Evolutionary conservation across 2,888 invertebrate genomes (phyloP).

Genomic region (Trachelus stipa): DNA sequence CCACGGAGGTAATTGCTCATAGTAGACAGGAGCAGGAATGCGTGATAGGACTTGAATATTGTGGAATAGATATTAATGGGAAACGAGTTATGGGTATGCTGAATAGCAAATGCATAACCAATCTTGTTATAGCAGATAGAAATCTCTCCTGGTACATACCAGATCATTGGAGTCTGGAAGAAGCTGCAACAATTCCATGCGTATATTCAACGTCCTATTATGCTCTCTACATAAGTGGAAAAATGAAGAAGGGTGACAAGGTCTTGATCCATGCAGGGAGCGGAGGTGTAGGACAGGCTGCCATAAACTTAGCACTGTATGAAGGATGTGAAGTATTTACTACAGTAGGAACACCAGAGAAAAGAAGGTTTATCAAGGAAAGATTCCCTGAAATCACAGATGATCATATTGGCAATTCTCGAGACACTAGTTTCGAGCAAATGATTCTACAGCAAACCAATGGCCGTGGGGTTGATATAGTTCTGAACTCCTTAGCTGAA

Average conservation of each 20-base stretch:
- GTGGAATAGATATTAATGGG: conserved; percentile 70
- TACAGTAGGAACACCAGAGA: conserved; percentile 72
- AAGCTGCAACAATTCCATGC: conserved; percentile 76
- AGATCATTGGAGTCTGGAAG: conserved; percentile 72
- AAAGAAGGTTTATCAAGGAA: conserved; percentile 70
- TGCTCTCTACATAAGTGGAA: conserved; percentile 71
- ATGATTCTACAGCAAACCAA: conserved; percentile 84
- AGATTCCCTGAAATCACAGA: conserved; percentile 71
- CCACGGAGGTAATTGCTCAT: conserved; percentile 82
- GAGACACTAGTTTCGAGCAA: conserved; percentile 87
- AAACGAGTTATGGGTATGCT: conserved; percentile 67
- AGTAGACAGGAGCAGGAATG: conserved; percentile 75
- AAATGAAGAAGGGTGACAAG: conserved; percentile 66
- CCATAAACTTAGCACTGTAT: conserved; percentile 73
- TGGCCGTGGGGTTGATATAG: conserved; percentile 90
- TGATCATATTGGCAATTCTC: conserved; percentile 85
- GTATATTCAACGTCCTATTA: conserved; percentile 74
- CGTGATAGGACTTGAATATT: conserved; percentile 77
- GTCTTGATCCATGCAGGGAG: conserved; percentile 66
- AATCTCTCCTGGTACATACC: conserved; percentile 71
- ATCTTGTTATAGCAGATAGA: conserved; percentile 68
- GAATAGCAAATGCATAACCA: conserved; percentile 68
- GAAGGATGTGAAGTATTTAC: conserved; percentile 73
- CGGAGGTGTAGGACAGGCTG: conserved; percentile 77
- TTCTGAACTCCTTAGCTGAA: conserved; percentile 90